These are phyloP conservation scores for Osmerus mordax DNA, from an alignment of 2,113 vertebrate genomes.

Conservation along the genomic window DNA sequence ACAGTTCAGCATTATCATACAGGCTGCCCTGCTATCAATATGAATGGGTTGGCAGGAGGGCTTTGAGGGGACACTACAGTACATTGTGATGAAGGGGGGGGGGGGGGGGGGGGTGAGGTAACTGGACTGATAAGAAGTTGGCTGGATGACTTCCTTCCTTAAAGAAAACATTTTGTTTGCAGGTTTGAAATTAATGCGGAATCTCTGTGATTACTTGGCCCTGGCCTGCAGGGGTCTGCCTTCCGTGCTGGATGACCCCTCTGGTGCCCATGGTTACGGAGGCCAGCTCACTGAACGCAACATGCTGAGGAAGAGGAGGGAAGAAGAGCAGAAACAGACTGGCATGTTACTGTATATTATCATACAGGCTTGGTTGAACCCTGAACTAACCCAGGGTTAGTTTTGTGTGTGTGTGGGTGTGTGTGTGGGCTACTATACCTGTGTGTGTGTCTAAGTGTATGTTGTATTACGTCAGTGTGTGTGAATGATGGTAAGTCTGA, in stretches of 20 bases:
- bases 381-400: neutral
- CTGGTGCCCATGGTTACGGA: neutral
- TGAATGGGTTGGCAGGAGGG: conserved; percentile 47
- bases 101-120: conserved; percentile 32
- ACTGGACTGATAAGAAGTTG: neutral
- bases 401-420: neutral
- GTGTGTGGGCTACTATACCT: neutral
- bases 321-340: conserved; percentile 17
- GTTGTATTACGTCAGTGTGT: no score
- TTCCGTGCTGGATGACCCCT: neutral
- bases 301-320: conserved; percentile 58
- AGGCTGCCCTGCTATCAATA: conserved; percentile 56
- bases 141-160: conserved; percentile 5
- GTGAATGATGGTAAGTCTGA: neutral
- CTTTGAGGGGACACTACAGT: conserved; percentile 17
- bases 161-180: conserved; percentile 2
- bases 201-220: neutral
- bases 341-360: conserved; percentile 17
- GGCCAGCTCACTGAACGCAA: conserved; percentile 64
- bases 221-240: conserved; percentile 18
- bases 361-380: neutral
- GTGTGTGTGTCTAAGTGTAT: neutral
- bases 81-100: conserved; percentile 24
- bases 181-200: neutral
- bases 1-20: conserved; percentile 54